Evolutionary conservation across 2,797 vertebrate species (phyloP), one percentile per base, ranked within the genome.

Genomic region (Sebastes ruberrimus): DNA sequence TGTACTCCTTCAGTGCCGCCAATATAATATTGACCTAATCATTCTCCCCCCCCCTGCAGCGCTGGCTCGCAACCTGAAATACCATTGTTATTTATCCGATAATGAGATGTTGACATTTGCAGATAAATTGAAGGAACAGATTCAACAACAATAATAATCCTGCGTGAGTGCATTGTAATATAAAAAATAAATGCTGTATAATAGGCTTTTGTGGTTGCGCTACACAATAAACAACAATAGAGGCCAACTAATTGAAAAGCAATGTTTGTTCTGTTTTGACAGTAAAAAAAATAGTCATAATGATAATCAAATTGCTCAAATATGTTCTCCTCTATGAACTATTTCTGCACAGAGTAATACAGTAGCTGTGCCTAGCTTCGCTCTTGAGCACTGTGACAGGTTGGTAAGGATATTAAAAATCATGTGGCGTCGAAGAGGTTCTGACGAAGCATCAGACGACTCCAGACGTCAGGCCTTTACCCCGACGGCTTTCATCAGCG

Each of bases 71-170:
- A 90, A 88, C 80, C 77, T 83, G 84, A 86, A 92, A 91, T 83
- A 81, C 75, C 82, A 76, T 46, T 83, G 85, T 92, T 92, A 88
- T 90, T 91, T 90, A 89, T 83, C 79, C 80, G 18, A 6, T 90
- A 90, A 93, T 93, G 87, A 93, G 86, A 86, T 89, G 89, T 89
- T 93, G 92, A 90, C 90, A 93, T 94, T 93, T 92, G 86, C 87
- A 86, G 78, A 92, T 87, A 80, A 82, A 91, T 86, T 89, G 84
- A 92, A 89, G 83, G 66, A 88, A 77, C 64, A 80, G 71, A 71
- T 83, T 79, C 57, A 66, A 62, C 81, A 84, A 79, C 57, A 66
- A 62, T 80, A 84, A 79, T 71, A 84, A 67, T 88, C 56, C 64
- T 33, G 56, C 32, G 61, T 22, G 52, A 80, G 66, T 76, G 23